These are phyloP conservation scores for Eulacestoma nigropectus DNA, from an alignment of 2,113 vertebrate genomes.

Conservation along the genomic window DNA sequence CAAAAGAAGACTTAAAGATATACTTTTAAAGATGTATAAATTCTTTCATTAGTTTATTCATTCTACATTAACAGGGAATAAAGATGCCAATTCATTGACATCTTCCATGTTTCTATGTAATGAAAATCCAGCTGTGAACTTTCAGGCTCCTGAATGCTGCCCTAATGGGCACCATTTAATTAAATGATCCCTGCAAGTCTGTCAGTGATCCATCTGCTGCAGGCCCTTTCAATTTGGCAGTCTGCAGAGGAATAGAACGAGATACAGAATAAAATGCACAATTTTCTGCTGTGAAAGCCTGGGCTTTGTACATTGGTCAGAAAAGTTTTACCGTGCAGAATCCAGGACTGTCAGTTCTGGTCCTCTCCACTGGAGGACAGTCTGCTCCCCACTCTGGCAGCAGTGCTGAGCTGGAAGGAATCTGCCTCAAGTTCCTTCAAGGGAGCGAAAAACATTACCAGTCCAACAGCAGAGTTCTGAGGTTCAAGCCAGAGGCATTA, in stretches of 20 bases:
- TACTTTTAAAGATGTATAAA: not conserved
- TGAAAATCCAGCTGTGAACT: not conserved
- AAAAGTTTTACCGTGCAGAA: not conserved
- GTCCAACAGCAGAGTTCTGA: not conserved
- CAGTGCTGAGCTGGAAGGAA: not conserved
- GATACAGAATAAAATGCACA: not conserved
- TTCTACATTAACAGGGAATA: not conserved
- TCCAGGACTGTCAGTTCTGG: not conserved
- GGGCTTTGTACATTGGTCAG: not conserved
- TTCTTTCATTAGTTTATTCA: not conserved
- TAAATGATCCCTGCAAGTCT: not conserved
- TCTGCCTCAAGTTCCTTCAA: not conserved
- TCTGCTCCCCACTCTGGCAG: not conserved
- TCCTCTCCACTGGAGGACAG: constrained; percentile 14
- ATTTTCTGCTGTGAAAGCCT: not conserved
- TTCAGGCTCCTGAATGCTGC: not conserved
- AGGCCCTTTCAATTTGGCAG: not conserved
- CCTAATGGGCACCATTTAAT: not conserved
- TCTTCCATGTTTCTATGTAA: not conserved
- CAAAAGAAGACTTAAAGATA: not conserved
- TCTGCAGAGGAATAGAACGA: not conserved
- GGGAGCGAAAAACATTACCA: not conserved
- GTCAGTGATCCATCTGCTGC: not conserved
- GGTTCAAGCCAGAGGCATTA: not conserved
- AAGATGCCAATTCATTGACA: not conserved